These are phyloP conservation scores for Cybosia mesomella DNA, from an alignment of 2,888 invertebrate genomes.

Conservation along the genomic window DNA sequence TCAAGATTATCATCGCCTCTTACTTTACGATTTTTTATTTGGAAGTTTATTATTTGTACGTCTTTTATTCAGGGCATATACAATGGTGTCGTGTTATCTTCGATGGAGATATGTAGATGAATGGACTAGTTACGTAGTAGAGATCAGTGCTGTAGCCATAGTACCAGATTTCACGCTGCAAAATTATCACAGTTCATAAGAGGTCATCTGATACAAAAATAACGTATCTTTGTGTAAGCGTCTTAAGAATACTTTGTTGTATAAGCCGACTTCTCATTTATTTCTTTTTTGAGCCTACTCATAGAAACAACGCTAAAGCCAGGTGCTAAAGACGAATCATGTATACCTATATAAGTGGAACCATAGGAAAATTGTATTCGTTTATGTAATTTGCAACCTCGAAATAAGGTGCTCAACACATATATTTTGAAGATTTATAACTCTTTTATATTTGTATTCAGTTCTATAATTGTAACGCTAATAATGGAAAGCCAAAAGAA, in stretches of 20 bases:
- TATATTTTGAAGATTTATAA: no score
- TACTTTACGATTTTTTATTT: slow-evolving; percentile 54
- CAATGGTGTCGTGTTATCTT: slow-evolving; percentile 10
- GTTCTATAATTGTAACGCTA: no score
- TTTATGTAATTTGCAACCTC: not conserved
- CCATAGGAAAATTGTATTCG: not conserved
- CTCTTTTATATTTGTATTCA: no score
- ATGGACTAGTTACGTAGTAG: not conserved
- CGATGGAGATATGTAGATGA: slow-evolving; percentile 1
- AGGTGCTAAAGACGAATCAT: not conserved
- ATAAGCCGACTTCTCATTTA: not conserved
- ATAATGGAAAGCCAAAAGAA: no score
- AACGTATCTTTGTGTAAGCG: not conserved
- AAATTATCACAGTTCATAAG: not conserved
- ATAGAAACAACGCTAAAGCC: not conserved
- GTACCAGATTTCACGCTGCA: not conserved
- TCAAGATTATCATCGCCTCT: slow-evolving; percentile 61
- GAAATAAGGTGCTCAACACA: no score
- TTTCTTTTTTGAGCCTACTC: not conserved
- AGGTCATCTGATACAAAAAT: not conserved
- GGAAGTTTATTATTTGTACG: slow-evolving; percentile 45
- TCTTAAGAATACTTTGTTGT: slow-evolving; percentile 3
- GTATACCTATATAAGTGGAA: not conserved
- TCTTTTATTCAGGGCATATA: slow-evolving; percentile 8
- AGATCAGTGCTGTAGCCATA: not conserved